A percentile compares a stretch with the other conserved stretches of the same genome.
phyloP scores from a whole-genome alignment of 2,888 invertebrate genomes.

The Blera fallax region DNA sequence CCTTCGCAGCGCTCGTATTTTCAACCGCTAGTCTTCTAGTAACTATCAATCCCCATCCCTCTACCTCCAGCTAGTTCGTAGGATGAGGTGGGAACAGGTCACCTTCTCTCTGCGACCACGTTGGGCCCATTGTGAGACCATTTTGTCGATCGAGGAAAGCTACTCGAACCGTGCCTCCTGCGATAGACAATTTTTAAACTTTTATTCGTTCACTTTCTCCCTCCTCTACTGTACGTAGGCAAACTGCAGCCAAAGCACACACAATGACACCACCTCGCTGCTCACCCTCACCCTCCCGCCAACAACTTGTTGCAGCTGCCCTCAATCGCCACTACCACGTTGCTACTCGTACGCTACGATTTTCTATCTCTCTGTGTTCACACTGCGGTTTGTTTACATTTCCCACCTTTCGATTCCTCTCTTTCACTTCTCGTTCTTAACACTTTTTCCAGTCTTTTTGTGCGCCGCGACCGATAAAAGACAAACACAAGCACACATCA shows the following conservation, averaged over 20 bases:
- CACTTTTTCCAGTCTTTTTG: constrained; percentile 5
- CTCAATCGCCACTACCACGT: constrained; percentile 15
- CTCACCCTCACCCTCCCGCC: background rate
- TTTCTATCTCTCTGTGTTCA: constrained; percentile 19
- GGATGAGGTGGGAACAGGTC: too few species aligned
- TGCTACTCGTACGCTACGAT: too few species aligned
- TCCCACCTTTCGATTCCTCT: constrained; percentile 42
- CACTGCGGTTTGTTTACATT: constrained; percentile 54
- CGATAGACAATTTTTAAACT: too few species aligned
- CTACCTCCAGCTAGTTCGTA: too few species aligned
- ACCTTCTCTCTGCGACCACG: too few species aligned
- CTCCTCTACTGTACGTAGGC: background rate
- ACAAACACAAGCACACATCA: constrained; percentile 8
- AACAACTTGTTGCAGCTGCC: constrained; percentile 53
- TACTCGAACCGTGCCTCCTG: too few species aligned
- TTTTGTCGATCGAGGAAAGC: too few species aligned
- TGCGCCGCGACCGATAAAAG: constrained; percentile 2
- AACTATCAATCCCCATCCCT: too few species aligned
- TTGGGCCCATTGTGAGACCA: too few species aligned
- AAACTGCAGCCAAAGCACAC: background rate
- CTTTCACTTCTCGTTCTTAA: constrained; percentile 14
- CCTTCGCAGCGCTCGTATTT: too few species aligned
- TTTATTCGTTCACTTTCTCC: too few species aligned
- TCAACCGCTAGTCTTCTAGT: too few species aligned
- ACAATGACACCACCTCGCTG: background rate